A percentile compares a stretch with the other conserved stretches of the same genome.
Evolutionary conservation across 2,888 invertebrate genomes (phyloP).

Genomic region (Graphium colonna): DNA sequence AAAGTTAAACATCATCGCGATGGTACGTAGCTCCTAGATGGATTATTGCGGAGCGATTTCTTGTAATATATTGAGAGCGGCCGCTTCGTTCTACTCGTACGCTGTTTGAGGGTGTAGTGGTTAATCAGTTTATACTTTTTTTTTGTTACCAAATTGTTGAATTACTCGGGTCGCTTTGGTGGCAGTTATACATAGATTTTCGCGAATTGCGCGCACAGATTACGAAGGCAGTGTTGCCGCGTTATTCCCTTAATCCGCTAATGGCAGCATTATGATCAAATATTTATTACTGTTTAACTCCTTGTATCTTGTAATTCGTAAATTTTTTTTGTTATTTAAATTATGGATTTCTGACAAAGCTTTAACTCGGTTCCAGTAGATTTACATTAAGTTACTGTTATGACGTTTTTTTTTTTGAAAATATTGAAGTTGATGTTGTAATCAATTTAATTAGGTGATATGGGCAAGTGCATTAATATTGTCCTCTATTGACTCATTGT

Average conservation of each 20-base stretch:
- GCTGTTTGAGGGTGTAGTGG: constrained; percentile 69
- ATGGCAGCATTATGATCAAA: constrained; percentile 74
- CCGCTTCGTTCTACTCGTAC: constrained; percentile 80
- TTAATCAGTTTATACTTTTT: constrained; percentile 58
- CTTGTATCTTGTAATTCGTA: constrained; percentile 72
- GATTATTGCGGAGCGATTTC: constrained; percentile 66
- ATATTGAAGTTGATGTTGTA: constrained; percentile 79
- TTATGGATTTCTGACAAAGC: constrained; percentile 78
- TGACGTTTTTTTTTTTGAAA: constrained; percentile 58
- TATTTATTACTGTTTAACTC: constrained; percentile 76
- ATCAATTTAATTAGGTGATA: constrained; percentile 77
- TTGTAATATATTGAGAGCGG: constrained; percentile 79
- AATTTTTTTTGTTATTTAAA: constrained; percentile 78
- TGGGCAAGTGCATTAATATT: constrained; percentile 79
- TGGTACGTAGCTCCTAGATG: constrained; percentile 74
- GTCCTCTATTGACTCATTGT: constrained; percentile 73
- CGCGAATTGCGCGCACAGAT: constrained; percentile 41
- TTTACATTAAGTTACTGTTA: constrained; percentile 79
- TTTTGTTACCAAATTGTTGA: constrained; percentile 80
- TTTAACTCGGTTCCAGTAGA: constrained; percentile 80
- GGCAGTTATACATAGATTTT: constrained; percentile 58
- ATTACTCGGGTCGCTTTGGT: constrained; percentile 70
- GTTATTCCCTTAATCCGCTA: constrained; percentile 34
- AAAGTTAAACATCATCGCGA: constrained; percentile 66
- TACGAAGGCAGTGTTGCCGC: constrained; percentile 26